These are phyloP conservation scores for Limnephilus rhombicus DNA, from an alignment of 2,888 invertebrate species.

Conservation along the genomic window DNA sequence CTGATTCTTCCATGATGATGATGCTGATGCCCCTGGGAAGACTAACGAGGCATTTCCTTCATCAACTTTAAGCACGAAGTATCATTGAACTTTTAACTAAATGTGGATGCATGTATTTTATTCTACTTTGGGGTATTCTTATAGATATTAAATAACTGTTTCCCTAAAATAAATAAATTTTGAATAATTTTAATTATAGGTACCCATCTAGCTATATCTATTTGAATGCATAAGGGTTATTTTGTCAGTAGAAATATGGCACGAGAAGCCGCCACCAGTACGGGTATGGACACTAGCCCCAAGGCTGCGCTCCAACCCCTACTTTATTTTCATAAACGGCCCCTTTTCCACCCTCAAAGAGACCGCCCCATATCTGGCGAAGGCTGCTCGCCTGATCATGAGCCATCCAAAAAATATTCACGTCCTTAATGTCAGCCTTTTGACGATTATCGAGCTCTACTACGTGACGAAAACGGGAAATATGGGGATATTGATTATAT, in stretches of 20 bases:
- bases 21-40: no score
- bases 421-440: constrained; percentile 36
- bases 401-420: constrained; percentile 33
- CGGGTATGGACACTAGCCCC: no score
- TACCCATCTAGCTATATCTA: neutral
- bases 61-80: no score
- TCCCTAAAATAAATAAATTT: no score
- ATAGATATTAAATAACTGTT: no score
- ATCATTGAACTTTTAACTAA: no score
- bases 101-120: no score
- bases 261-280: neutral
- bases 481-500: neutral
- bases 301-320: neutral
- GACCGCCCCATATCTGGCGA: constrained; percentile 3
- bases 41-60: no score
- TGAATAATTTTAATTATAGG: no score
- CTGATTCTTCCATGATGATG: no score
- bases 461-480: constrained; percentile 4
- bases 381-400: constrained; percentile 18
- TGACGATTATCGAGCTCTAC: constrained; percentile 35
- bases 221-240: neutral
- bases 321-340: constrained; percentile 15
- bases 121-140: no score
- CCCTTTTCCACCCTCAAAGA: neutral
- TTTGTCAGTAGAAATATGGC: neutral